Percentiles rank a stretch among this genome's conserved stretches.
phyloP scores from a whole-genome alignment of 2,888 invertebrate species.

The Chelonus formosanus region DNA sequence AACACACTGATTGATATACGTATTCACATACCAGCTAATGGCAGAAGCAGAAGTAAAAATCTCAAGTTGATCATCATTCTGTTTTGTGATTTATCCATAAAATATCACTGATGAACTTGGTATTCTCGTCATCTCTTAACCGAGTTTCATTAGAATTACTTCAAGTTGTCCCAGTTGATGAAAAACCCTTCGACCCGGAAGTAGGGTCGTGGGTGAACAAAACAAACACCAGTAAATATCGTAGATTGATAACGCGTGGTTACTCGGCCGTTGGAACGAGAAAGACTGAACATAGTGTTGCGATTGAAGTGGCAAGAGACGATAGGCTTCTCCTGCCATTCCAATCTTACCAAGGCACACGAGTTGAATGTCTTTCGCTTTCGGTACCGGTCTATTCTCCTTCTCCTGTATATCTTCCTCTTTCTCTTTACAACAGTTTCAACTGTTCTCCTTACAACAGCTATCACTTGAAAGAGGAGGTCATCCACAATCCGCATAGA shows the following conservation, averaged over 20 bases:
- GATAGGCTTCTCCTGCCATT: conserved; percentile 46
- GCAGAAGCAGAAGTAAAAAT: background rate
- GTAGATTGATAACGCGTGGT: conserved; percentile 44
- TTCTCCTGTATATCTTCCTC: conserved; percentile 18
- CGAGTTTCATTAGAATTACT: no score
- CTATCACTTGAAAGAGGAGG: conserved; percentile 33
- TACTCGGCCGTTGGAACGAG: conserved; percentile 56
- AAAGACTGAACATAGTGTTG: conserved; percentile 56
- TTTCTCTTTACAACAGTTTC: conserved; percentile 20
- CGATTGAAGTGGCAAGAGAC: conserved; percentile 21
- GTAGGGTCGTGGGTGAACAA: conserved; percentile 3
- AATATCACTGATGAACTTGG: no score
- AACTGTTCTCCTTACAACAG: background rate
- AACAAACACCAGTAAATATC: background rate
- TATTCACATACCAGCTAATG: background rate
- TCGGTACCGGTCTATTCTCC: conserved; percentile 34
- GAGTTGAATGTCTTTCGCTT: conserved; percentile 36
- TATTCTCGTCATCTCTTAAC: no score
- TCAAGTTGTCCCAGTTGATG: no score
- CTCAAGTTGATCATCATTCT: no score
- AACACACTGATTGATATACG: no score
- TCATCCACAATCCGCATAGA: conserved; percentile 37
- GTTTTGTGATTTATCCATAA: no score
- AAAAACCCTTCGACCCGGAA: conserved; percentile 16
- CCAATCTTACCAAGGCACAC: conserved; percentile 39